Conservation (phyloP, 1,140 invertebrate genomes). For the Drosophila albomicans region DNA sequence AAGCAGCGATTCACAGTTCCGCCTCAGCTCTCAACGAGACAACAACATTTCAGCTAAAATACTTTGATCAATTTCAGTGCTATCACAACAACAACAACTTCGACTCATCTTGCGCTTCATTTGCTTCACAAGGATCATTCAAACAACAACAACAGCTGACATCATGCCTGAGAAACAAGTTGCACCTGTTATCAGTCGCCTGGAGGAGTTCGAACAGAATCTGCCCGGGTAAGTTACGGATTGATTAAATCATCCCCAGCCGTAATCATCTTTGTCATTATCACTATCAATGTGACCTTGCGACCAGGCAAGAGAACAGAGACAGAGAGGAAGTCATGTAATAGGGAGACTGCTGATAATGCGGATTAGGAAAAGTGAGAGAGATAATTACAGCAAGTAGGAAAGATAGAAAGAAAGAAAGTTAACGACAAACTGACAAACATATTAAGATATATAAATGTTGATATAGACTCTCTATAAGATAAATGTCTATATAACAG, state of each 20-base stretch:
- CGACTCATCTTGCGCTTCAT: slow-evolving; percentile 19
- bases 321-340: slow-evolving; percentile 56
- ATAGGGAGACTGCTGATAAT: slow-evolving; percentile 57
- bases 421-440: too few relatives aligned
- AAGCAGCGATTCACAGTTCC: slow-evolving; percentile 25
- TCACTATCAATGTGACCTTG: slow-evolving; percentile 61
- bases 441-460: too few relatives aligned
- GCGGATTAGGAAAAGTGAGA: slow-evolving; percentile 10
- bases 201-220: slow-evolving; percentile 70
- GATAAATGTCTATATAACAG: too few relatives aligned
- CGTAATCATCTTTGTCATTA: slow-evolving; percentile 20
- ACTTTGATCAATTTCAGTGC: slow-evolving; percentile 46
- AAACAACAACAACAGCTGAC: background rate
- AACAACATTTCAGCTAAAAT: slow-evolving; percentile 20
- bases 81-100: slow-evolving; percentile 4
- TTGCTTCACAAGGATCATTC: slow-evolving; percentile 17
- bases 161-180: slow-evolving; percentile 73
- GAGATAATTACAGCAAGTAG: slow-evolving; percentile 12
- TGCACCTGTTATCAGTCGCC: slow-evolving; percentile 62
- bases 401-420: slow-evolving; percentile 9
- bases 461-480: too few relatives aligned
- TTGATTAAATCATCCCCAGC: background rate
- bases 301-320: too few relatives aligned
- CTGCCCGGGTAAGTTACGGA: slow-evolving; percentile 72
- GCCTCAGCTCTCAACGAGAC: slow-evolving; percentile 10